These are phyloP conservation scores for Calyptommatus sinebrachiatus DNA, from an alignment of 2,113 vertebrate genomes.

Conservation along the genomic window DNA sequence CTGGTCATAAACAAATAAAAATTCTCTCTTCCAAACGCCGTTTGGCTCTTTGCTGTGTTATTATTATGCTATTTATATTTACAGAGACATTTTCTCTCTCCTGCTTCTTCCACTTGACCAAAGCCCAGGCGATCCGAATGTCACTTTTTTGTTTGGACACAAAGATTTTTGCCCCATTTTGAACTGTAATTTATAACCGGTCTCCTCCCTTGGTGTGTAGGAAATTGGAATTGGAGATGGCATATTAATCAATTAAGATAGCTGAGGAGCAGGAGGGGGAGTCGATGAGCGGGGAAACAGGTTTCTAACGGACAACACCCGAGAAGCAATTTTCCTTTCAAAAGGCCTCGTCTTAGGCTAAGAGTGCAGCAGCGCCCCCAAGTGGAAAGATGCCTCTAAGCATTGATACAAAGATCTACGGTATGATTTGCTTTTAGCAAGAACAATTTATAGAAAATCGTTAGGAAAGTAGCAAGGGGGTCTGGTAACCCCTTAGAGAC, in stretches of 20 bases:
- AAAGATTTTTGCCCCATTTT: background rate
- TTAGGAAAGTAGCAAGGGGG: background rate
- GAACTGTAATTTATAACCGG: rapidly evolving
- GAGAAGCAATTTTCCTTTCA: background rate
- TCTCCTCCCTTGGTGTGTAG: background rate
- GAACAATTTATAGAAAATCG: background rate
- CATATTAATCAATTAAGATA: background rate
- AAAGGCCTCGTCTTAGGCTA: conserved; percentile 29
- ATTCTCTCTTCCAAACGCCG: background rate
- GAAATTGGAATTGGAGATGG: background rate
- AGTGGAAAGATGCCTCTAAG: conserved; percentile 36
- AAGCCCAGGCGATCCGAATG: background rate
- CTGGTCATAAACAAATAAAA: background rate
- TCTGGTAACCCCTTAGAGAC: too few relatives aligned
- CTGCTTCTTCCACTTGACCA: background rate
- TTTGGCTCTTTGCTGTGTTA: background rate
- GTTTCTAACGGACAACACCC: conserved; percentile 35
- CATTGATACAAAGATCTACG: background rate
- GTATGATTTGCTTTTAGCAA: background rate
- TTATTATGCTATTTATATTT: background rate
- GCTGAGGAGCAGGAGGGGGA: rapidly evolving
- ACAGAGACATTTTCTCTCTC: background rate
- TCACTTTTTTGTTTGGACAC: background rate
- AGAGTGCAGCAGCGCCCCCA: conserved; percentile 62
- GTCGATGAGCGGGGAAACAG: conserved; percentile 23